Base-by-base conservation (phyloP, 2,113 vertebrate species). In the Plecturocebus donacophilus region DNA sequence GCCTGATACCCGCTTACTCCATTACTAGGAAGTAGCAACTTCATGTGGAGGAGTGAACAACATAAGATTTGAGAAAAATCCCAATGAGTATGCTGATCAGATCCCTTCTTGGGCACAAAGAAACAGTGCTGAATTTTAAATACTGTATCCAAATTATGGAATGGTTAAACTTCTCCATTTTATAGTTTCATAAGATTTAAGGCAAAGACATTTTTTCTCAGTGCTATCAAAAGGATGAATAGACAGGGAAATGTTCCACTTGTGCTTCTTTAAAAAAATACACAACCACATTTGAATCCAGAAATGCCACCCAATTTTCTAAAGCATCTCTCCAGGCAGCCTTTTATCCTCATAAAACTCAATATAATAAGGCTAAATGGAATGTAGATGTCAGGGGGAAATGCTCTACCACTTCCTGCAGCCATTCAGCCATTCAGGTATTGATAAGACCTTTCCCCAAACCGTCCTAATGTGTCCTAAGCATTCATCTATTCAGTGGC, bases 291-390 rank as follows among this genome's bases (percentile, higher is more conserved):
- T 71, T 75, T 64, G 61, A 40, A 87, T 97, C 47, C 76, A 95
- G 42, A 97, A 95, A 87, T 87, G 70, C 61, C 20, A 91, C 87
- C 90, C 79, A 85, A 9, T 95, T 96, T 92, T 95, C 79, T 93
- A 42, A 96, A 95, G 49, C 84, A 23, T 87, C 93, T 94, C 11
- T 0, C 45, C 58, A 52, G 0, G 20, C 76, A 87, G 75, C 38
- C 68, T 95, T 97, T 96, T 92, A 52, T 66, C 38, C 70, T 52
- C 71, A 68, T 68, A 87, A 81, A 95, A 81, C 25, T 93, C 70
- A 90, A 32, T 30, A 93, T 54, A 77, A 92, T 84, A 86, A 94
- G 9, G 49, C 23, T 81, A 66, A 94, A 81, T 77, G 61, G 64
- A 91, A 76, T 80, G 86, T 38, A 45, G 82, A 84, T 87, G 75